Conservation (phyloP, 2,888 invertebrate species). For the Lysandra bellargus region DNA sequence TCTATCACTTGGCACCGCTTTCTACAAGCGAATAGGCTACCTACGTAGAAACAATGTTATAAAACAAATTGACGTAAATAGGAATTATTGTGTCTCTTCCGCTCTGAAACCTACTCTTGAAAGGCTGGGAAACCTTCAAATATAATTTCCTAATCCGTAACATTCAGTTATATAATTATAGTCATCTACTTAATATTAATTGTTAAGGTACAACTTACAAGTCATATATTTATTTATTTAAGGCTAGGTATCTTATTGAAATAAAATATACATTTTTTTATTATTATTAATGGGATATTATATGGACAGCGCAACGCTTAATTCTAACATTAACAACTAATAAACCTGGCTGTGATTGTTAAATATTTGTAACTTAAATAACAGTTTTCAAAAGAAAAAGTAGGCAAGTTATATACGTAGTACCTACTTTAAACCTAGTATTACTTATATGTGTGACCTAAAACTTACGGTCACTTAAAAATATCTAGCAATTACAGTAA, state of each 20-base stretch:
- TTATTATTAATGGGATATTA: neutral
- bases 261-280: neutral
- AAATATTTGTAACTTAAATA: neutral
- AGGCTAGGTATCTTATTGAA: neutral
- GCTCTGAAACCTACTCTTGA: neutral
- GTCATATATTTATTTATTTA: neutral
- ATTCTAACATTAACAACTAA: slow-evolving; percentile 7
- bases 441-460: neutral
- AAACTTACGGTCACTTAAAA: neutral
- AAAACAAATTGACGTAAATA: neutral
- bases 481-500: slow-evolving; percentile 30
- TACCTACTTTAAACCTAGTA: too few species aligned
- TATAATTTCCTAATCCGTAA: neutral
- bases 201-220: neutral
- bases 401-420: too few species aligned
- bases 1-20: slow-evolving; percentile 26
- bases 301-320: slow-evolving; percentile 1
- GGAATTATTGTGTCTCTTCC: neutral
- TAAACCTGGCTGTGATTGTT: neutral
- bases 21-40: slow-evolving; percentile 15
- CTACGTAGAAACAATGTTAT: neutral
- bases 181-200: neutral
- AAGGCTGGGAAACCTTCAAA: neutral
- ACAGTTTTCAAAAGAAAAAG: too few species aligned
- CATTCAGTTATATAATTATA: neutral